These are phyloP conservation scores for Grammomys surdaster DNA, from an alignment of 2,113 vertebrate genomes.

Conservation along the genomic window DNA sequence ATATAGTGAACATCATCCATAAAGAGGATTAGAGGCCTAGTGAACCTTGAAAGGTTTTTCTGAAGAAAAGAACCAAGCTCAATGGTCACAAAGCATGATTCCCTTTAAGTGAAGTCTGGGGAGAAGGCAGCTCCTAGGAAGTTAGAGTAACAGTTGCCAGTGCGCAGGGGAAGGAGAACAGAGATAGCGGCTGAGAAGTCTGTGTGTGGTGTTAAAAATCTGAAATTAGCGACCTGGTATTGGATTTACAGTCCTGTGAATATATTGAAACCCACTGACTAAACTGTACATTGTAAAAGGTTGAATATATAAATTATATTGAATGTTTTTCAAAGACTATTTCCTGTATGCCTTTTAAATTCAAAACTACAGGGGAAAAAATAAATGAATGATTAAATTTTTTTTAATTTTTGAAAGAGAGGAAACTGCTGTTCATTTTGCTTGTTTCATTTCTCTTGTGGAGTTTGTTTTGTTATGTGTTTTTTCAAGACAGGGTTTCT, in stretches of 20 bases:
- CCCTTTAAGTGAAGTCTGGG: not conserved
- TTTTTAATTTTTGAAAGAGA: not conserved
- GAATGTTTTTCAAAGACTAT: not conserved
- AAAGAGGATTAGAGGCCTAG: not conserved
- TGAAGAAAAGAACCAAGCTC: slow-evolving; percentile 4
- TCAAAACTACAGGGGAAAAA: slow-evolving; percentile 18
- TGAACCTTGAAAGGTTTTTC: slow-evolving; percentile 10
- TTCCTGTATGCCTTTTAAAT: slow-evolving; percentile 34
- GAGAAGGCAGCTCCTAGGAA: not conserved
- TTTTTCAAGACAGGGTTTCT: not conserved
- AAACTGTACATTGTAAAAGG: not conserved
- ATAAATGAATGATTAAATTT: not conserved
- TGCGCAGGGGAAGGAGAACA: not conserved
- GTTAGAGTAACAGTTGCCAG: not conserved
- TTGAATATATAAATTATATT: slow-evolving; percentile 19
- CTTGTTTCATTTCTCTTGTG: not conserved
- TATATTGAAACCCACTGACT: not conserved
- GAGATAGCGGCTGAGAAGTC: not conserved
- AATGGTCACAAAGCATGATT: not conserved
- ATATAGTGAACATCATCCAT: not conserved
- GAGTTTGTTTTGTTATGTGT: not conserved
- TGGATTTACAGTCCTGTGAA: not conserved
- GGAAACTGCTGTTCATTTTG: not conserved
- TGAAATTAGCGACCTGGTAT: not conserved
- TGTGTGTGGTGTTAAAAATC: not conserved